Evolutionary conservation across 2,888 invertebrate genomes (phyloP).

Genomic region (Spicauda simplicius): DNA sequence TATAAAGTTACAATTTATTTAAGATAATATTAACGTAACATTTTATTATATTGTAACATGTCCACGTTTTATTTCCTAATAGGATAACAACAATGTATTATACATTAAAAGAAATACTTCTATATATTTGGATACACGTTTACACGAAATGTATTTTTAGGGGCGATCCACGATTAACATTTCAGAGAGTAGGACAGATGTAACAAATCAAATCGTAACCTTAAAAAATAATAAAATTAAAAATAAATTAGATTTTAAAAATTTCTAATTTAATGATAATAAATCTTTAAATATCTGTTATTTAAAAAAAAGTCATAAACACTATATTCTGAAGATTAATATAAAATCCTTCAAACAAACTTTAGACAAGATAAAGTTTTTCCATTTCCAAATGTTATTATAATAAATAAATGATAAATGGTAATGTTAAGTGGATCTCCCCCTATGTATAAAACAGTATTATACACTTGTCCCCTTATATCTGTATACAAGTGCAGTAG

Average conservation of each 20-base stretch:
- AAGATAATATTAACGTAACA: constrained; percentile 1
- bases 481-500: constrained; percentile 19
- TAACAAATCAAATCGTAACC: too few species aligned
- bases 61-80: constrained; percentile 9
- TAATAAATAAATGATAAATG: not conserved
- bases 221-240: too few species aligned
- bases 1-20: constrained; percentile 3
- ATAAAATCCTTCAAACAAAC: too few species aligned
- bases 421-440: not conserved
- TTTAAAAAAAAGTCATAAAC: too few species aligned
- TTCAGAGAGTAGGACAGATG: not conserved
- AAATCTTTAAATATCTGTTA: too few species aligned
- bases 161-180: not conserved
- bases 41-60: constrained; percentile 21
- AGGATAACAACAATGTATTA: constrained; percentile 20
- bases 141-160: not conserved
- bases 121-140: constrained; percentile 18
- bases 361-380: too few species aligned
- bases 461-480: not conserved
- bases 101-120: constrained; percentile 14
- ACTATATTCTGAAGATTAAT: too few species aligned
- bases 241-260: too few species aligned
- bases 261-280: too few species aligned
- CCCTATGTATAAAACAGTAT: not conserved
- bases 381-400: too few species aligned